phyloP scores from a whole-genome alignment of 2,797 vertebrate species.

The Lophotriccus pileatus region DNA sequence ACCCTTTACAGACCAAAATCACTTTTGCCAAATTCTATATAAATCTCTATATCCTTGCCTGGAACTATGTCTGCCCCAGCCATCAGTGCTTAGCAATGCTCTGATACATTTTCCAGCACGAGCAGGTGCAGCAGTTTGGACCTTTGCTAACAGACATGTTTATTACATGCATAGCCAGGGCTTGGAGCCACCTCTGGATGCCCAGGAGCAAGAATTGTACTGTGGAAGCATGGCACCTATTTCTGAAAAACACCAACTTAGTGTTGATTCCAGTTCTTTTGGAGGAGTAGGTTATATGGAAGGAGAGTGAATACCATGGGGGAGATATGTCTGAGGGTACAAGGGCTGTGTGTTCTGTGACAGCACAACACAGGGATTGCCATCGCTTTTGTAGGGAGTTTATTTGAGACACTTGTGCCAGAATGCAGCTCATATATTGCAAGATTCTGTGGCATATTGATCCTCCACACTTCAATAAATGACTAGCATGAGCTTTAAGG shows the following conservation, averaged over 20 bases:
- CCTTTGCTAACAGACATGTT: not conserved
- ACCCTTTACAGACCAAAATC: not conserved
- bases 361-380: fast-evolving
- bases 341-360: not conserved
- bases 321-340: not conserved
- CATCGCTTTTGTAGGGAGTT: not conserved
- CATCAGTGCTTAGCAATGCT: not conserved
- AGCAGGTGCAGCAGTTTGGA: not conserved
- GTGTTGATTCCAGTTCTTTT: not conserved
- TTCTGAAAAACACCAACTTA: not conserved
- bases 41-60: not conserved
- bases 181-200: fast-evolving
- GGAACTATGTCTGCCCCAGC: not conserved
- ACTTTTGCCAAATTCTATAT: slow-evolving; percentile 11
- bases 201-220: not conserved
- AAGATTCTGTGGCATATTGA: not conserved
- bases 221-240: not conserved
- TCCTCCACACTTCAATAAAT: not conserved
- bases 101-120: not conserved
- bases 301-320: not conserved
- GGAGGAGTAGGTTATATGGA: not conserved
- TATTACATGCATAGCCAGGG: not conserved
- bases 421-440: not conserved
- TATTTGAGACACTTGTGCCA: not conserved
- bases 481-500: not conserved